Conservation (phyloP, 1,140 invertebrate genomes). For the Apis mellifera region Amel_HAv3.1 CM009936.2:16274001-16274500, state of each 20-base stretch:
- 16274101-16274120: not conserved
- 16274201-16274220: not conserved
- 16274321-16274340: slow-evolving; percentile 8
- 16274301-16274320: not conserved
- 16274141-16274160: not conserved
- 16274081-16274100: not conserved
- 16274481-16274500: slow-evolving; percentile 56
- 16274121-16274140: not conserved
- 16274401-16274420: slow-evolving; percentile 64
- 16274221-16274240: slow-evolving; percentile 12
- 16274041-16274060: not conserved
- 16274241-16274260: not conserved
- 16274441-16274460: slow-evolving; percentile 55
- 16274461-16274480: slow-evolving; percentile 61
- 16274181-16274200: not conserved
- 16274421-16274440: slow-evolving; percentile 63
- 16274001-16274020: slow-evolving; percentile 9
- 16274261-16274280: not conserved
- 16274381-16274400: slow-evolving; percentile 53
- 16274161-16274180: not conserved
- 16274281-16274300: not conserved
- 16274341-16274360: slow-evolving; percentile 57
- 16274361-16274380: slow-evolving; percentile 55
- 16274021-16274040: slow-evolving; percentile 29
- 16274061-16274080: not conserved